These are phyloP conservation scores for Drosophila chauvacae DNA, from an alignment of 1,140 invertebrate genomes.

Conservation along the genomic window DNA sequence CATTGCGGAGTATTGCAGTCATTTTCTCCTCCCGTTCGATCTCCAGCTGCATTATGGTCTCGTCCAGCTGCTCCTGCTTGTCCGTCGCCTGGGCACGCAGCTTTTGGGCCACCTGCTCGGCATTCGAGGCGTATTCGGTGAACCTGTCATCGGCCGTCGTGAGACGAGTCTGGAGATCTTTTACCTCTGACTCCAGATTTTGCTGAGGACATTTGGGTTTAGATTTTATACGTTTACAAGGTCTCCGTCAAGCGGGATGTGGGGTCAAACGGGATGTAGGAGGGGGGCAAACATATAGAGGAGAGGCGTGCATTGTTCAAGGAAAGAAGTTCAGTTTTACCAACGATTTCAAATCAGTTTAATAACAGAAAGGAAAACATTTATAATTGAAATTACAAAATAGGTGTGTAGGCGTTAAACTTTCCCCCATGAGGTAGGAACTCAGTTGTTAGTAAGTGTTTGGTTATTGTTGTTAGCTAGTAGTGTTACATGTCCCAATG, in stretches of 20 bases:
- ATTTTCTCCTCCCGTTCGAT: conserved; percentile 91
- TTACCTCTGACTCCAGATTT: conserved; percentile 64
- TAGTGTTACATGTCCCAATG: conserved; percentile 55
- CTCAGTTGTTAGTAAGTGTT: conserved; percentile 12
- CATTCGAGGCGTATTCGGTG: conserved; percentile 77
- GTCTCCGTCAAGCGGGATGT: conserved; percentile 8
- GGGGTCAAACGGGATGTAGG: background rate
- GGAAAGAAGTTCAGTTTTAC: conserved; percentile 37
- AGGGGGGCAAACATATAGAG: background rate
- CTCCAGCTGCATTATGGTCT: conserved; percentile 65
- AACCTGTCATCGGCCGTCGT: conserved; percentile 76
- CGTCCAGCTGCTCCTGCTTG: conserved; percentile 68
- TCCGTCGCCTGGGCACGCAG: conserved; percentile 59
- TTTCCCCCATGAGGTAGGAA: conserved; percentile 10
- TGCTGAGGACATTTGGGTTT: conserved; percentile 58
- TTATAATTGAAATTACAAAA: conserved; percentile 46
- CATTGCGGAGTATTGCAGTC: conserved; percentile 90
- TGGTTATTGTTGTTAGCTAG: conserved; percentile 35
- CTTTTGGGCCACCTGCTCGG: conserved; percentile 72
- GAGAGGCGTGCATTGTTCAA: conserved; percentile 24
- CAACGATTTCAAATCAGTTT: conserved; percentile 40
- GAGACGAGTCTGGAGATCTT: conserved; percentile 74
- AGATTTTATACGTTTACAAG: conserved; percentile 35
- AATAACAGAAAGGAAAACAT: conserved; percentile 41
- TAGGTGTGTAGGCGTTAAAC: conserved; percentile 13